These are phyloP conservation scores for Halcyon leucocephala DNA, from an alignment of 2,797 vertebrate genomes.

Conservation along the genomic window DNA sequence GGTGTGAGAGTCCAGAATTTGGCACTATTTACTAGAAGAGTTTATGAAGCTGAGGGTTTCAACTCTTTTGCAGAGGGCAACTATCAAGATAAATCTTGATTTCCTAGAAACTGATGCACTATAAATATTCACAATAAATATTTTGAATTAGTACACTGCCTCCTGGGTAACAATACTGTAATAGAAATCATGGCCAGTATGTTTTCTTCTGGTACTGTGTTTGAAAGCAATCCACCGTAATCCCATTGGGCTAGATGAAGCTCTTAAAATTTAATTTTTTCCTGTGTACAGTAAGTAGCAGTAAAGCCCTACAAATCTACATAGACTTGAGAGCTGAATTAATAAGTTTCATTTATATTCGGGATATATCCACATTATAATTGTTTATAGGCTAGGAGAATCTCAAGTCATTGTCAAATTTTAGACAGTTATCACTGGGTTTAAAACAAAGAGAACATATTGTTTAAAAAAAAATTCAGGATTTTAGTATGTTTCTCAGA, in stretches of 20 bases:
- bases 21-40: not conserved
- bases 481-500: not conserved
- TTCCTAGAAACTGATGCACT: constrained; percentile 3
- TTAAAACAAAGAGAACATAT: not conserved
- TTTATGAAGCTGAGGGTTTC: not conserved
- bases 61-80: not conserved
- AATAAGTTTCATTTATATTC: constrained; percentile 9
- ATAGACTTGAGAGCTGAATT: constrained; percentile 5
- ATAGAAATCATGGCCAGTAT: not conserved
- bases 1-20: not conserved
- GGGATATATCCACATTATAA: not conserved
- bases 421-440: not conserved
- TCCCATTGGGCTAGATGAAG: not conserved
- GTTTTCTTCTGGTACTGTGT: constrained; percentile 20
- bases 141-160: not conserved
- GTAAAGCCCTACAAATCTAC: constrained; percentile 24
- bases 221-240: constrained; percentile 24
- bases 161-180: not conserved
- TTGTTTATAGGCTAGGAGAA: not conserved
- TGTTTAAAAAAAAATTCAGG: not conserved
- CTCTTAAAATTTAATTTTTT: constrained; percentile 41
- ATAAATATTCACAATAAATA: constrained; percentile 28
- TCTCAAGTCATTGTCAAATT: not conserved
- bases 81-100: not conserved
- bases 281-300: constrained; percentile 7